phyloP scores from a whole-genome alignment of 2,888 invertebrate genomes.

The Cryptops parisi region DNA sequence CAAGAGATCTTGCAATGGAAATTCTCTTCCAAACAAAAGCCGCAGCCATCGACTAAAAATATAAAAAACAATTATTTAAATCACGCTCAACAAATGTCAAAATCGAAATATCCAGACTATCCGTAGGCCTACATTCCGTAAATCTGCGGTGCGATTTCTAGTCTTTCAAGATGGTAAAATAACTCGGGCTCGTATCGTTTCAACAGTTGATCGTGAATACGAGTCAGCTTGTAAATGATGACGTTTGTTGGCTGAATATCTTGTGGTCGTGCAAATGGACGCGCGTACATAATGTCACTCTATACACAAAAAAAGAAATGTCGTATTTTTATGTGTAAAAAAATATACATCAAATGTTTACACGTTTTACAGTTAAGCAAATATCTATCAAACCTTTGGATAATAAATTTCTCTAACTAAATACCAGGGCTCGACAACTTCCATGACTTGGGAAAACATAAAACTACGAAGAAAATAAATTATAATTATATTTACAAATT shows the following conservation, averaged over 20 bases:
- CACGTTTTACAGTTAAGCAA: background rate
- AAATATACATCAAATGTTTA: background rate
- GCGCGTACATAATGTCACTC: conserved; percentile 19
- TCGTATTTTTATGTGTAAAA: background rate
- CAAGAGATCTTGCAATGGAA: conserved; percentile 58
- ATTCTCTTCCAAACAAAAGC: conserved; percentile 67
- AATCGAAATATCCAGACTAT: background rate
- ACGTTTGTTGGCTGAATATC: conserved; percentile 32
- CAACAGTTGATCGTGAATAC: conserved; percentile 45
- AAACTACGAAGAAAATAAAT: conserved; percentile 25
- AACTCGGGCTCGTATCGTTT: conserved; percentile 46
- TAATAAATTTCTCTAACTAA: conserved; percentile 27
- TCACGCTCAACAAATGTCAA: too few relatives aligned
- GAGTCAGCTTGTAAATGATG: conserved; percentile 33
- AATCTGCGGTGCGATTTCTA: conserved; percentile 67
- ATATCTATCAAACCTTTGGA: conserved; percentile 10
- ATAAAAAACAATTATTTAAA: conserved; percentile 19
- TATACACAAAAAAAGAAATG: background rate
- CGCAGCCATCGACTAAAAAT: conserved; percentile 61
- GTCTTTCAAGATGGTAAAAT: conserved; percentile 47
- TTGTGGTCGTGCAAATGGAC: conserved; percentile 32
- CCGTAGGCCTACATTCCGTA: conserved; percentile 59
- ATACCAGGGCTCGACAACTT: conserved; percentile 37
- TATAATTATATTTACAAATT: background rate
- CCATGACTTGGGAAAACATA: conserved; percentile 37